phyloP scores from a whole-genome alignment of 1,140 invertebrate genomes.

The Drosophila nasuta region DNA sequence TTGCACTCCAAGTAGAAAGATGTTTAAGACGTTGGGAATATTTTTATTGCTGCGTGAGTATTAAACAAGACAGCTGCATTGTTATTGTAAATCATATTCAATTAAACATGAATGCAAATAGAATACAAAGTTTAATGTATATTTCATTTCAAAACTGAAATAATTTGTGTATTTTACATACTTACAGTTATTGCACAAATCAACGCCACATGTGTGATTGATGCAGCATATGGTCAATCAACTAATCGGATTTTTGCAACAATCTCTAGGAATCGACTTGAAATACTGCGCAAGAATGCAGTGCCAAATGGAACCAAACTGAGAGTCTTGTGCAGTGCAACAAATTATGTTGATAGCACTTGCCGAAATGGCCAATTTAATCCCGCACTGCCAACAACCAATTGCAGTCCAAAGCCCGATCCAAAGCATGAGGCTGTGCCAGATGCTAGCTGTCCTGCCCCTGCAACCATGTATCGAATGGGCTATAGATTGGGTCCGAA shows the following conservation, averaged over 20 bases:
- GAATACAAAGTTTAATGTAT: no score
- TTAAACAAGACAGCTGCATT: neutral
- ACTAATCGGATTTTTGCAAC: neutral
- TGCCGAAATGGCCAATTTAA: neutral
- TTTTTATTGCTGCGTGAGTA: neutral
- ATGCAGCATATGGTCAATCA: neutral
- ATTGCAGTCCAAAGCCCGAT: neutral
- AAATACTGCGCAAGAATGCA: neutral
- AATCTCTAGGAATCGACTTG: neutral
- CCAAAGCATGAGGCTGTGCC: neutral
- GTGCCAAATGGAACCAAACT: neutral
- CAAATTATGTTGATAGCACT: neutral
- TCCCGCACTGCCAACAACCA: neutral
- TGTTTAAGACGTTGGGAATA: neutral
- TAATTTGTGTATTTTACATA: neutral
- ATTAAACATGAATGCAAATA: no score
- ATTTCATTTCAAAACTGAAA: no score
- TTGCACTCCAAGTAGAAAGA: neutral
- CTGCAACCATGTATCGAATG: neutral
- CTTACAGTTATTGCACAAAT: neutral
- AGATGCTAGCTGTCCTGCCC: neutral
- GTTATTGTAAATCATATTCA: no score
- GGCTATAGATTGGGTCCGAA: neutral
- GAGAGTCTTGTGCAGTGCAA: neutral
- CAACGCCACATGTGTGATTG: slow-evolving; percentile 15